A percentile compares a stretch with the other conserved stretches of the same genome.
Evolutionary conservation across 1,140 invertebrate genomes (phyloP).

Genomic region (Hyposmocoma kahamanoa): DNA sequence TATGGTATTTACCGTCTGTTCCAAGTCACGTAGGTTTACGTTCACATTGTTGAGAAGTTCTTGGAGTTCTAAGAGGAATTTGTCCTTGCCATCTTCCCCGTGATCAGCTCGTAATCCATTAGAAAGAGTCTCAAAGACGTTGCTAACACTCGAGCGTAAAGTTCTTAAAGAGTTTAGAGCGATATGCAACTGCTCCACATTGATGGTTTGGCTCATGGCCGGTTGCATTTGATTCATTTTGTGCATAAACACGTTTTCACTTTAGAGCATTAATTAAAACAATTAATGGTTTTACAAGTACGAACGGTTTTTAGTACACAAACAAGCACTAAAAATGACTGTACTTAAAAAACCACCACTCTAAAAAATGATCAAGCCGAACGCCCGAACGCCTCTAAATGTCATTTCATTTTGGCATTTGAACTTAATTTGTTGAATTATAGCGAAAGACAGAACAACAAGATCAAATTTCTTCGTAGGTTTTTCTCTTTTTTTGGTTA

Average conservation of each 20-base stretch:
- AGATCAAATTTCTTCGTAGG: too few species aligned
- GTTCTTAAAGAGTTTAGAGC: constrained; percentile 84
- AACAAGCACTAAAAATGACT: too few species aligned
- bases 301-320: too few species aligned
- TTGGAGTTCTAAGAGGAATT: constrained; percentile 87
- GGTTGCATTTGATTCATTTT: neutral
- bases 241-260: neutral
- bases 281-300: neutral
- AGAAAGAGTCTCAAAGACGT: constrained; percentile 86
- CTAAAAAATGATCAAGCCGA: too few species aligned
- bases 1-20: constrained; percentile 81
- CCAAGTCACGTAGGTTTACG: constrained; percentile 85
- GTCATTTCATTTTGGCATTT: too few species aligned
- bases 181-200: constrained; percentile 82
- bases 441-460: too few species aligned
- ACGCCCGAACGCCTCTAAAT: too few species aligned
- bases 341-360: too few species aligned
- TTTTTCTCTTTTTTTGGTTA: too few species aligned
- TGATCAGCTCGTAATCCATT: constrained; percentile 85
- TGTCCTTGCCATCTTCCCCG: constrained; percentile 85
- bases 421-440: too few species aligned
- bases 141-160: constrained; percentile 85
- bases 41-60: constrained; percentile 84
- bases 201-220: constrained; percentile 60
- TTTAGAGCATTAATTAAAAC: neutral